Evolutionary conservation across 2,797 vertebrate species (phyloP), one percentile per base, ranked within the genome.

Genomic region (Hozukius guyotensis): DNA sequence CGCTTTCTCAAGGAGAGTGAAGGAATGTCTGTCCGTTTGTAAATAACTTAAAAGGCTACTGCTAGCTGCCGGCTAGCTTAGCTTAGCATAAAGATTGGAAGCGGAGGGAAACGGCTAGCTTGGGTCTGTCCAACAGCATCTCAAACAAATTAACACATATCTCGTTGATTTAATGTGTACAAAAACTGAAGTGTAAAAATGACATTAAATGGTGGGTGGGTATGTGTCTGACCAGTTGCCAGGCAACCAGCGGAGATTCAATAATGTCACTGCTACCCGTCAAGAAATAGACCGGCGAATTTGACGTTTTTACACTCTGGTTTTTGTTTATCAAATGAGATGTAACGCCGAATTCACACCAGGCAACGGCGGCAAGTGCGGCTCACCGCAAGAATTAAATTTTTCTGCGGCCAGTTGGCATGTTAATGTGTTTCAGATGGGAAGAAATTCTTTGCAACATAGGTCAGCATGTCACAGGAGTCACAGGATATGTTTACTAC

Each of bases 81-180:
- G 60, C 65, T 77, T 76, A 59, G 13, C 62, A 62, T 42, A 72
- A 57, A 62, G 53, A 78, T 11, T 36, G 13, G 8, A 65, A 61
- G 77, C 16, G 1, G 2, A 6, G 12, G 4, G 13, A 60, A 36
- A 68, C 1, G 1, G 24, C 7, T 59, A 42, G 22, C 12, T 4
- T 42, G 6, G 12, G 18, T 69, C 11, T 42, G 49, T 57, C 29
- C 25, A 27, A 12, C 2, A 34, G 60, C 13, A 18, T 46, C 24
- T 18, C 29, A 20, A 9, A 36, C 36, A 2, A 24, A 61, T 29
- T 7, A 53, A 49, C 12, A 42, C 0, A 49, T 20, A 20, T 49
- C 46, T 49, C 18, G 4, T 32, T 71, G 34, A 11, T 62, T 61
- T 32, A n/a, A 16, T 14, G 62, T 61, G 10, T 27, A 9, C 6